A percentile compares a stretch with the other conserved stretches of the same genome.
Evolutionary conservation across 2,888 invertebrate genomes (phyloP).

Genomic region (Axea sp.): DNA sequence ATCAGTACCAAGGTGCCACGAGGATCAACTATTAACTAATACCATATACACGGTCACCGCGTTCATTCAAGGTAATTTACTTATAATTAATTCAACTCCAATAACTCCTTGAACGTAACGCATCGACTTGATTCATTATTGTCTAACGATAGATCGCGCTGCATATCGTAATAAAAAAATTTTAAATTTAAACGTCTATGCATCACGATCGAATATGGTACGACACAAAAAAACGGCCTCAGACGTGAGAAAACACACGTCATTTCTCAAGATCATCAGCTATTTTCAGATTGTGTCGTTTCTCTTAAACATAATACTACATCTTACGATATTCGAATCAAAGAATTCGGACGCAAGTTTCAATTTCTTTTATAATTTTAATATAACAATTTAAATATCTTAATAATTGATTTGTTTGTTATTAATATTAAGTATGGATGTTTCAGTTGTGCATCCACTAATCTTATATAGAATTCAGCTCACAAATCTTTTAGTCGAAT

Average conservation of each 20-base stretch:
- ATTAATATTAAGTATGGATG: too few species aligned
- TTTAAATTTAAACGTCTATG: neutral
- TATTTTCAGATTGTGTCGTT: neutral
- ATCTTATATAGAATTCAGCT: too few species aligned
- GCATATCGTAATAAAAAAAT: neutral
- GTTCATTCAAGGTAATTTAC: constrained; percentile 3
- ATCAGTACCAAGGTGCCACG: constrained; percentile 50
- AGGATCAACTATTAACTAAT: constrained; percentile 45
- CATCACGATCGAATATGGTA: too few species aligned
- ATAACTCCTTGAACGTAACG: neutral
- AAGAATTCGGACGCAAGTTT: neutral
- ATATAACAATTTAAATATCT: too few species aligned
- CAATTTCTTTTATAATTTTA: too few species aligned
- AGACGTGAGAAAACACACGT: too few species aligned
- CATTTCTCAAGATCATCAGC: too few species aligned
- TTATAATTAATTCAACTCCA: too few species aligned
- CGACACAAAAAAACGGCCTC: neutral
- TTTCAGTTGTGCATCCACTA: too few species aligned
- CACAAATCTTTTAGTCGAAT: neutral
- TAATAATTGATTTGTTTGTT: too few species aligned
- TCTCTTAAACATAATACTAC: neutral
- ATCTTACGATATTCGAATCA: neutral
- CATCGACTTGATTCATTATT: neutral
- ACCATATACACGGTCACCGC: constrained; percentile 5
- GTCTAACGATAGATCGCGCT: constrained; percentile 1